Evolutionary conservation across 2,888 invertebrate species (phyloP).

Genomic region (Mesoligia furuncula): DNA sequence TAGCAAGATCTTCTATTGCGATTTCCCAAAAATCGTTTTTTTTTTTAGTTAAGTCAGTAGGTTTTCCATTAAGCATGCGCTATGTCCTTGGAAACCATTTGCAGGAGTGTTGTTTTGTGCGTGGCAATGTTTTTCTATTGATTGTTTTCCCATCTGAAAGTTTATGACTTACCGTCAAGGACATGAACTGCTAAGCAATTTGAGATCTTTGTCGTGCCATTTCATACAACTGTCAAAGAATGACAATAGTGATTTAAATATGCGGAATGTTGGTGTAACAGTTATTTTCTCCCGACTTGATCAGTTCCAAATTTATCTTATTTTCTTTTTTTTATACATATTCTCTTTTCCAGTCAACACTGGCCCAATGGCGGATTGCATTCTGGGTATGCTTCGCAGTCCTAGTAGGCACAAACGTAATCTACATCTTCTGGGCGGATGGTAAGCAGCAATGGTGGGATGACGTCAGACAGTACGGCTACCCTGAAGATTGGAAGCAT

Average conservation of each 20-base stretch:
- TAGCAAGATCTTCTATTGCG: no score
- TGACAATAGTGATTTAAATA: no score
- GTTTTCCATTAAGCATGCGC: no score
- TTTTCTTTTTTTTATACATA: constrained; percentile 7
- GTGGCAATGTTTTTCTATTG: background rate
- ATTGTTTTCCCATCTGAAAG: background rate
- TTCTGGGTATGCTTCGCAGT: constrained; percentile 94
- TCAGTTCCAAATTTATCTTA: background rate
- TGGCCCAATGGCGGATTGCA: constrained; percentile 92
- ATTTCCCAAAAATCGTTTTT: no score
- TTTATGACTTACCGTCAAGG: background rate
- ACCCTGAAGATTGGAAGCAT: constrained; percentile 85
- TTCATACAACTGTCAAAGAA: background rate
- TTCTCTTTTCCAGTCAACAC: constrained; percentile 89
- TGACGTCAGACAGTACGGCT: constrained; percentile 89
- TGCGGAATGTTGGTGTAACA: background rate
- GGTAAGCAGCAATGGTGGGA: constrained; percentile 94
- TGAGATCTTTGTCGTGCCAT: background rate
- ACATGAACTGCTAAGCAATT: background rate
- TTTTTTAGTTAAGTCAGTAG: no score
- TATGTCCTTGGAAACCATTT: background rate
- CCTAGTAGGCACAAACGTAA: constrained; percentile 91
- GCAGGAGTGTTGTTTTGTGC: background rate
- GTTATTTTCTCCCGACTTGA: background rate
- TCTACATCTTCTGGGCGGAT: constrained; percentile 92